Conservation (phyloP, 2,888 invertebrate species). For the Rapana venosa region DNA sequence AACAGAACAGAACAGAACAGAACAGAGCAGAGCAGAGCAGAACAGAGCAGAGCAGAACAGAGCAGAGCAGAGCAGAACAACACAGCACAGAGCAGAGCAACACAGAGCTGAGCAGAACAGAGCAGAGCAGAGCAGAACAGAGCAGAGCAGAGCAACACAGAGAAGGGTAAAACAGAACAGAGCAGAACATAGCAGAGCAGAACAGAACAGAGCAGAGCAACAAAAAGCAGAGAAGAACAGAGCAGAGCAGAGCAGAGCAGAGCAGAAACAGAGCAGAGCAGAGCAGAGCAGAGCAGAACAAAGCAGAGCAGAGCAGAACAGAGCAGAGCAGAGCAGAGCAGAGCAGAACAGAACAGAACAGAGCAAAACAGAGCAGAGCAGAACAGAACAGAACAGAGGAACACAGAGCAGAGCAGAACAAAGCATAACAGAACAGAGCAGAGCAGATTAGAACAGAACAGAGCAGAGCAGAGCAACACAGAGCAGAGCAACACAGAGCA, state of each 20-base stretch:
- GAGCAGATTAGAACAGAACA: background rate
- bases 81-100: slow-evolving; percentile 40
- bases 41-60: slow-evolving; percentile 45
- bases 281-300: background rate
- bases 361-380: background rate
- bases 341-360: background rate
- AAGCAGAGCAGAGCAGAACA: background rate
- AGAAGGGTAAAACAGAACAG: background rate
- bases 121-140: slow-evolving; percentile 3
- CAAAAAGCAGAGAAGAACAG: background rate
- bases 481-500: background rate
- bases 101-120: slow-evolving; percentile 42
- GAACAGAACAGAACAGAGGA: background rate
- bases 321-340: background rate
- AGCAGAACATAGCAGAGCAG: background rate
- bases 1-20: slow-evolving; percentile 36
- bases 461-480: background rate
- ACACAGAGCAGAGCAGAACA: background rate
- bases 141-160: slow-evolving; percentile 39
- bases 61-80: slow-evolving; percentile 43
- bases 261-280: background rate
- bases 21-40: slow-evolving; percentile 15
- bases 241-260: background rate
- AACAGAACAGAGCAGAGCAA: background rate
- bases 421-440: background rate